phyloP scores from a whole-genome alignment of 2,797 vertebrate species.

The Margarornis squamiger region DNA sequence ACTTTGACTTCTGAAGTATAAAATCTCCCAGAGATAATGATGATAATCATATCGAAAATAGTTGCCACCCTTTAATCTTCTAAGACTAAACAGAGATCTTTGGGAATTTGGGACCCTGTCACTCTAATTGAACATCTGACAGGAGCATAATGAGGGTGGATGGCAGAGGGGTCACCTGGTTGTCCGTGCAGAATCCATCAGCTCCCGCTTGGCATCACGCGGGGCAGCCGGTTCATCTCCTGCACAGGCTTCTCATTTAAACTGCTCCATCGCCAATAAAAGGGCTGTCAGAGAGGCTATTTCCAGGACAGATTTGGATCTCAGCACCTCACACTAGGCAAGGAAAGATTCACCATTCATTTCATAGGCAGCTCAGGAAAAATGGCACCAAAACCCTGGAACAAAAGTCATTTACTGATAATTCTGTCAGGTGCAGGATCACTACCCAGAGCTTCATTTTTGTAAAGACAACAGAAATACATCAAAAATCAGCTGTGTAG shows the following conservation, averaged over 20 bases:
- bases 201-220: neutral
- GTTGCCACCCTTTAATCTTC: constrained; percentile 68
- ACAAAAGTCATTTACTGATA: neutral
- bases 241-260: neutral
- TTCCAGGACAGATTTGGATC: neutral
- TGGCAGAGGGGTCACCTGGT: neutral
- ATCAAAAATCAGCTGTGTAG: neutral
- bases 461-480: neutral
- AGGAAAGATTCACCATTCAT: neutral
- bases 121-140: constrained; percentile 23
- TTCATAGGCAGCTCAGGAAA: neutral
- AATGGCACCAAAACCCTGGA: neutral
- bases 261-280: neutral
- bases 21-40: constrained; percentile 64
- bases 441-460: neutral
- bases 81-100: constrained; percentile 51
- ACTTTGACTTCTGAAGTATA: constrained; percentile 67
- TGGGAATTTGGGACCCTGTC: neutral
- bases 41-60: constrained; percentile 65
- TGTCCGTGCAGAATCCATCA: neutral
- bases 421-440: neutral
- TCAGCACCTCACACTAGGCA: neutral
- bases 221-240: neutral
- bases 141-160: constrained; percentile 17
- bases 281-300: neutral